phyloP scores from a whole-genome alignment of 2,888 invertebrate genomes.

The Yponomeuta malinellus region DNA sequence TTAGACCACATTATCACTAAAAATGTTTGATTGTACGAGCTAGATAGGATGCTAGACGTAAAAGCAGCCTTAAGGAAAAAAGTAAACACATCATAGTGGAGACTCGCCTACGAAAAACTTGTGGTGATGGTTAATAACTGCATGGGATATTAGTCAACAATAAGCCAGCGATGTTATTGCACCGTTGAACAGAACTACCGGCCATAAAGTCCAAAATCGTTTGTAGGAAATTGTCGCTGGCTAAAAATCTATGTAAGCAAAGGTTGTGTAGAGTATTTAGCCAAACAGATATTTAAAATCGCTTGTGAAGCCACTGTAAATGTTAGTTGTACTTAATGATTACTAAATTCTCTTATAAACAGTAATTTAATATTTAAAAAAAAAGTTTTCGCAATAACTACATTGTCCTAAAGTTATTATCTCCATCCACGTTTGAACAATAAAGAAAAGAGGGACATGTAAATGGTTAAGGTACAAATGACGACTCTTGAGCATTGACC shows the following conservation, averaged over 20 bases:
- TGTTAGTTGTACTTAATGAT: conserved; percentile 13
- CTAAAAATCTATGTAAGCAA: not conserved
- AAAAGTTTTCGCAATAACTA: conserved; percentile 23
- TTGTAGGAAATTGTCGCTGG: not conserved
- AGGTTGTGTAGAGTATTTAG: conserved; percentile 16
- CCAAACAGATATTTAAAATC: conserved; percentile 7
- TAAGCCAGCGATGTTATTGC: not conserved
- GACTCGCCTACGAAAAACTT: not conserved
- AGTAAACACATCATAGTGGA: not conserved
- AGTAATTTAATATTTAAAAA: conserved; percentile 34
- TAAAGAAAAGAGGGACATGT: conserved; percentile 38
- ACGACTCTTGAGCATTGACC: conserved; percentile 14
- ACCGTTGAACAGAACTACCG: not conserved
- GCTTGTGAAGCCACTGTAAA: conserved; percentile 15
- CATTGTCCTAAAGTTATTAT: conserved; percentile 62
- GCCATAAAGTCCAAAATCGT: not conserved
- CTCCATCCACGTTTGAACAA: conserved; percentile 72
- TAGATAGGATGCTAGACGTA: too few relatives aligned
- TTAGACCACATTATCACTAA: too few relatives aligned
- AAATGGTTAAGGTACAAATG: conserved; percentile 22
- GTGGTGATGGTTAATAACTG: not conserved
- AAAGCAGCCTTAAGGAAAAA: too few relatives aligned
- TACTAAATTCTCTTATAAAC: conserved; percentile 6
- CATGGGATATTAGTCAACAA: not conserved
- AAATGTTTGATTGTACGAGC: too few relatives aligned